Evolutionary conservation across 1,140 invertebrate genomes (phyloP), one percentile per base, ranked within the genome.

Genomic region (Maconellicoccus hirsutus): DNA sequence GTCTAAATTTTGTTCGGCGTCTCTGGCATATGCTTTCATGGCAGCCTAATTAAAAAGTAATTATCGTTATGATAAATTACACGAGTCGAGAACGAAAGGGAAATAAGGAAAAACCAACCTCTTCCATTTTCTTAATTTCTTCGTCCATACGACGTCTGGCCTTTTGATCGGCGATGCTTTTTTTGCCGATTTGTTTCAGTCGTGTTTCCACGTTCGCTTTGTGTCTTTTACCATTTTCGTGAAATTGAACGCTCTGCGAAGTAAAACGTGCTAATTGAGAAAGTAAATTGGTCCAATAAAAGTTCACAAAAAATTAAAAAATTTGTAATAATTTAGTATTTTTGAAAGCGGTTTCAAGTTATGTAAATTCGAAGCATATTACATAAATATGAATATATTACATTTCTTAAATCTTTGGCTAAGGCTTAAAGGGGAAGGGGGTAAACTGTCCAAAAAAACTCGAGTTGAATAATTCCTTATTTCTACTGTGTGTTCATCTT

Each of bases 201-300:
- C 87, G 85, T 77, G 92, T 93, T 72, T 89, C 86, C 25, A 98
- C 93, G 88, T 92, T 96, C 80, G 93, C 90, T 79, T 98, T 91
- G 79, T 98, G 96, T 70, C 89, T 84, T 79, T 92, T 92, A 2
- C 96, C 95, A 82, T 87, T 88, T 80, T 98, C 95, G 80, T 98
- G 95, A 79, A 96, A 96, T 72, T 96, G 91, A 74, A 96, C 85
- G 79, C 94, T 97, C 86, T 93, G 76, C 69, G 83, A 76, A 75
- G 75, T 71, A 73, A 74, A 72, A 72, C 69, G 26, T n/a, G 14
- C 14, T 33, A 12, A n/a, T n/a, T n/a, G n/a, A n/a, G n/a, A n/a
- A n/a, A n/a, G n/a, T n/a, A n/a, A n/a, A n/a, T n/a, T n/a, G n/a
- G n/a, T n/a, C n/a, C n/a, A n/a, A n/a, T n/a, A n/a, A n/a, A n/a